Base-by-base conservation (phyloP, 64 coral and sea anemone species). In the Pachyseris speciosa region DNA sequence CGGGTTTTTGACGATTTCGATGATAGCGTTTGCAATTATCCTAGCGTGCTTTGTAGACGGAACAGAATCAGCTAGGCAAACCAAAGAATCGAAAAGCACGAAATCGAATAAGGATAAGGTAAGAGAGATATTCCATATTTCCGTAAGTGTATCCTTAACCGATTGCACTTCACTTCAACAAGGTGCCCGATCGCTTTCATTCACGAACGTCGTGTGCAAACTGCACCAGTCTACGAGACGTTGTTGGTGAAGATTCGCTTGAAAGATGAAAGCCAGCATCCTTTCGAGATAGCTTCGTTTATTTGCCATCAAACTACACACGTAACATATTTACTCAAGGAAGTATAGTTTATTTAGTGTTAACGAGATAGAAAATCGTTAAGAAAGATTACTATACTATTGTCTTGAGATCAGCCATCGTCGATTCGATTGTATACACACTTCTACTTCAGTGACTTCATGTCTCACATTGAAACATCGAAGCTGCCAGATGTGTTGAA, bases 81-180 rank as follows among this genome's bases (percentile, higher is more conserved):
- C 53, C 31, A 81, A 81, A 40, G 33, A 20, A 36, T 11, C n/a
- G 16, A 81, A 40, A 40, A 81, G 17, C 10, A 38, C 31, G 8
- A 81, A 63, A 58, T 81, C 77, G 12, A 81, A 36, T 27, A 81
- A 79, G 31, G 75, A 79, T 22, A 79, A 81, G 77, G 77, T 81
- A 81, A 63, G 53, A 20, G 30, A 19, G 67, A 71, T 39, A 39
- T 71, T 40, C 17, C 34, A 37, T 37, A 71, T 71, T 71, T 71
- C 73, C 42, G 39, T 20, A 41, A 24, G 45, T 24, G 37, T 51
- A 19, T 47, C 1, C 29, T 50, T 8, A 53, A 52, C 27, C n/a
- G 27, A 50, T 33, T 33, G 74, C 10, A 32, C 47, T 52, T 20
- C 37, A 72, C 6, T 49, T 77, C 26, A 77, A 77, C 74, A 53